Evolutionary conservation across 2,888 invertebrate species (phyloP).

Genomic region (Eupithecia exiguata): DNA sequence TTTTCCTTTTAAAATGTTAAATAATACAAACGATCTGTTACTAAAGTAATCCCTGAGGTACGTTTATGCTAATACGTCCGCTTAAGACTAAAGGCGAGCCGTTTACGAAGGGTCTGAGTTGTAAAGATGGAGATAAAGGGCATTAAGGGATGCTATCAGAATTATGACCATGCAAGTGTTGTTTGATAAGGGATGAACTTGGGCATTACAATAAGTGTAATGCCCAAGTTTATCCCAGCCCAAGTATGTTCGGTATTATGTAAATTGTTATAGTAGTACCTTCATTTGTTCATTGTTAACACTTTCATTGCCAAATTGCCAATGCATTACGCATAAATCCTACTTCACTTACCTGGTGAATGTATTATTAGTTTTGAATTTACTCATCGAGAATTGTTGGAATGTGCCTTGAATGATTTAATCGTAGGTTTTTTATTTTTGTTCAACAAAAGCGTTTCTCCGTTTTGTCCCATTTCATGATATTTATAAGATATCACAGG

Average conservation of each 20-base stretch:
- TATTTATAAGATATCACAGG: too few relatives aligned
- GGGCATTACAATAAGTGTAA: conserved; percentile 1
- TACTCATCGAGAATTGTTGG: too few relatives aligned
- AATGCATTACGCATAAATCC: background rate
- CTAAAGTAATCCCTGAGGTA: conserved; percentile 17
- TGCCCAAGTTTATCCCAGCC: too few relatives aligned
- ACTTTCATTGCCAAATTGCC: too few relatives aligned
- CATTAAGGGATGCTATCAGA: conserved; percentile 34
- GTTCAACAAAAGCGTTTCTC: too few relatives aligned
- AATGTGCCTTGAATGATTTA: too few relatives aligned
- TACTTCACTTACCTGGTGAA: background rate
- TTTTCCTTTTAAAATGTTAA: background rate
- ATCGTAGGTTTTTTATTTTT: too few relatives aligned
- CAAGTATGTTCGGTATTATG: background rate
- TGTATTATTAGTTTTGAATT: too few relatives aligned
- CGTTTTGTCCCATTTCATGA: too few relatives aligned
- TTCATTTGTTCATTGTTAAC: background rate
- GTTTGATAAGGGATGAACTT: conserved; percentile 24
- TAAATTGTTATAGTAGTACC: background rate
- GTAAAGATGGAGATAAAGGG: conserved; percentile 38
- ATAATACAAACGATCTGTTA: conserved; percentile 15
- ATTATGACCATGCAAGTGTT: conserved; percentile 32
- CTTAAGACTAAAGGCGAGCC: conserved; percentile 35
- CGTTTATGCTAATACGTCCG: conserved; percentile 34
- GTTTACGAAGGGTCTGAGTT: conserved; percentile 29